A percentile compares a stretch with the other conserved stretches of the same genome.
Evolutionary conservation across 2,113 vertebrate species (phyloP).

Genomic region (Prionailurus viverrinus): DNA sequence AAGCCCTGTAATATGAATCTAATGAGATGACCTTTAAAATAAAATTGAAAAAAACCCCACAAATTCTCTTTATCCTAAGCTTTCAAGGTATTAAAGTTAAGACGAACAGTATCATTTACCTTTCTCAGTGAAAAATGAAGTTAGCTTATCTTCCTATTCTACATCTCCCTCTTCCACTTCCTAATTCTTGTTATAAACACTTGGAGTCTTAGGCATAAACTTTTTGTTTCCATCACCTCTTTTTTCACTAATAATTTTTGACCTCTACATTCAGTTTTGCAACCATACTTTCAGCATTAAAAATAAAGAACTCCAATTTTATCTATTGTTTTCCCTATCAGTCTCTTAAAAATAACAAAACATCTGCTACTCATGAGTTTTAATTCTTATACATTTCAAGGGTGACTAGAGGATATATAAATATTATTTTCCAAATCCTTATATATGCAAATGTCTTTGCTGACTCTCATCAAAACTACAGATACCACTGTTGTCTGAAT

Average conservation of each 20-base stretch:
- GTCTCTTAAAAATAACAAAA: conserved; percentile 24
- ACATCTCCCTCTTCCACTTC: not conserved
- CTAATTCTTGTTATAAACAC: conserved; percentile 14
- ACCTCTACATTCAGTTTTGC: not conserved
- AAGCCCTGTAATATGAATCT: not conserved
- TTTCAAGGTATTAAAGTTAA: conserved; percentile 41
- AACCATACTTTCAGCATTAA: not conserved
- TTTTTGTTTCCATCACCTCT: not conserved
- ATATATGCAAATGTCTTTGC: not conserved
- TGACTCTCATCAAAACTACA: conserved; percentile 2
- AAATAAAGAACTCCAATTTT: conserved; percentile 32
- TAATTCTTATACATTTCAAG: conserved; percentile 27
- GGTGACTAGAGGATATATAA: not conserved
- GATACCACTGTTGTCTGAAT: not conserved
- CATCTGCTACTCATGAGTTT: not conserved
- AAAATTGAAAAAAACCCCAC: not conserved
- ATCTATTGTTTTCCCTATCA: not conserved
- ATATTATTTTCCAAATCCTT: not conserved
- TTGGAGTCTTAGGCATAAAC: not conserved
- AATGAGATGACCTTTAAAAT: conserved; percentile 16
- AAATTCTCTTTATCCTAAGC: not conserved
- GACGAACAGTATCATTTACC: not conserved
- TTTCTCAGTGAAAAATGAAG: not conserved
- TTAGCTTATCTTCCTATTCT: not conserved
- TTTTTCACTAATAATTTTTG: not conserved